Evolutionary conservation across 1,140 invertebrate species (phyloP).

Genomic region (Drosophila ficusphila): DNA sequence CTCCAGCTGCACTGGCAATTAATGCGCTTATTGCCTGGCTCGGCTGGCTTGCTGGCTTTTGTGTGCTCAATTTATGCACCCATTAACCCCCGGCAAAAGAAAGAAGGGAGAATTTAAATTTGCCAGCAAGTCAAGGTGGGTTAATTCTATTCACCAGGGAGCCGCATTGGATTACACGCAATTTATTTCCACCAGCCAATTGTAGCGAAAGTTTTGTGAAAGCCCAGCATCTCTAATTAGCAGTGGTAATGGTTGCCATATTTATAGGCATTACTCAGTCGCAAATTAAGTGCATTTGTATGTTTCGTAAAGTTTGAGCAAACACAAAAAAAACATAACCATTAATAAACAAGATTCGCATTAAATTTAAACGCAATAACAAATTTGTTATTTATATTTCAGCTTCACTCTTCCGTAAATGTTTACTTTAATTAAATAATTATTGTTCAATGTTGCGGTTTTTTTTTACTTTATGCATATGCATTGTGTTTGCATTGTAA

Average conservation of each 20-base stretch:
- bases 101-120: slow-evolving; percentile 23
- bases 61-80: slow-evolving; percentile 61
- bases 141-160: slow-evolving; percentile 18
- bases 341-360: too few species aligned
- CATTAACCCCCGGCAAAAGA: slow-evolving; percentile 27
- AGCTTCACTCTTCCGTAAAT: not conserved
- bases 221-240: slow-evolving; percentile 12
- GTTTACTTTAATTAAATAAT: slow-evolving; percentile 15
- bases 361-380: too few species aligned
- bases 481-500: too few species aligned
- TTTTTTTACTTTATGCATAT: not conserved
- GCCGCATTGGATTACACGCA: slow-evolving; percentile 1
- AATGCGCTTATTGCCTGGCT: slow-evolving; percentile 70
- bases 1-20: slow-evolving; percentile 55
- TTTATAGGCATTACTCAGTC: not conserved
- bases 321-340: too few species aligned
- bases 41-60: slow-evolving; percentile 54
- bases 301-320: not conserved
- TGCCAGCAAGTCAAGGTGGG: slow-evolving; percentile 3
- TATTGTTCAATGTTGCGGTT: not conserved
- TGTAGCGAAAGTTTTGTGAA: not conserved
- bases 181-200: not conserved
- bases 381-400: not conserved
- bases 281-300: not conserved
- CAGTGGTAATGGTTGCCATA: not conserved